Evolutionary conservation across 2,113 vertebrate genomes (phyloP).

Genomic region (Onychorhynchus coronatus): DNA sequence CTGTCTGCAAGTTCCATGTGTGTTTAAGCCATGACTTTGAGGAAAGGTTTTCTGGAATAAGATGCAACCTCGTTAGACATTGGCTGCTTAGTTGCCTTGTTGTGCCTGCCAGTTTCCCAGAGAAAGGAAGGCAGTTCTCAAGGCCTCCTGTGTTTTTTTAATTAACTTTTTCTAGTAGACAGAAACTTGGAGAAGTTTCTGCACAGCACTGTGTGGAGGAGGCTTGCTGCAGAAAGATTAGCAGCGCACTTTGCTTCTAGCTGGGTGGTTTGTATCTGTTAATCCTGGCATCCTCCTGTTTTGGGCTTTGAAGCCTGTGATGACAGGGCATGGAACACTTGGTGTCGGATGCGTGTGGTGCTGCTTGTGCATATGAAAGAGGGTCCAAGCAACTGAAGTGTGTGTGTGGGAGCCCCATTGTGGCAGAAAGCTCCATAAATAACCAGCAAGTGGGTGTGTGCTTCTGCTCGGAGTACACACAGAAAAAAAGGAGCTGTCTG

Average conservation of each 20-base stretch:
- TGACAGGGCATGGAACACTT: neutral
- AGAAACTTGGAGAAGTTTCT: neutral
- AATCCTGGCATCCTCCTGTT: neutral
- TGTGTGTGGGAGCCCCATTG: neutral
- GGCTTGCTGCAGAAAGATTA: neutral
- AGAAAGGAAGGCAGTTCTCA: neutral
- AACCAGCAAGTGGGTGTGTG: neutral
- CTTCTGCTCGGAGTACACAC: neutral
- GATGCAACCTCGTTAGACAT: neutral
- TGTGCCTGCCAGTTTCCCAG: neutral
- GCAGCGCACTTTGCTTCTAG: neutral
- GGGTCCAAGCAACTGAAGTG: neutral
- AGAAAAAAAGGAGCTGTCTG: neutral
- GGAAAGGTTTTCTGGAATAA: neutral
- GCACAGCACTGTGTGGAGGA: neutral
- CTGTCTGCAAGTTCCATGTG: neutral
- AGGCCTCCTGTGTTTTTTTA: rapidly evolving
- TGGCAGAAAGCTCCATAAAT: slow-evolving; percentile 13
- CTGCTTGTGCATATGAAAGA: neutral
- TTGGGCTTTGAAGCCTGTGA: neutral
- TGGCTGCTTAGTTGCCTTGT: neutral
- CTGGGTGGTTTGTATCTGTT: neutral
- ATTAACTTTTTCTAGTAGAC: neutral
- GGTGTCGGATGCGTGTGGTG: neutral
- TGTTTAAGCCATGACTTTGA: neutral